A percentile compares a stretch with the other conserved stretches of the same genome.
phyloP scores from a whole-genome alignment of 2,113 vertebrate species.

The Caloenas nicobarica region DNA sequence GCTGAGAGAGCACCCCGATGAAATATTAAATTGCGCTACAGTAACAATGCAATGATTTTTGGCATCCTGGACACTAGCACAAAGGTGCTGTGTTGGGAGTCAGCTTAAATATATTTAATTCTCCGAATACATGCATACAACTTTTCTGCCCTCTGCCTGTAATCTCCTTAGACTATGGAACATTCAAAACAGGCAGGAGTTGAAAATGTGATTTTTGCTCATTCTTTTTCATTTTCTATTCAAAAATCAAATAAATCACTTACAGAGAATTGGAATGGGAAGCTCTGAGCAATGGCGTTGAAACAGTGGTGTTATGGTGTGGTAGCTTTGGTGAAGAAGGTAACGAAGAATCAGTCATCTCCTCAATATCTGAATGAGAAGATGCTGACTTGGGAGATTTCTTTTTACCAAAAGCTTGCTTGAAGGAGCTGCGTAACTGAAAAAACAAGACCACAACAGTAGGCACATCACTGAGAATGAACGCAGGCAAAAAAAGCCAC shows the following conservation, averaged over 20 bases:
- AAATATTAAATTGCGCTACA: neutral
- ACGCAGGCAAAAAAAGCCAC: neutral
- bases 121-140: neutral
- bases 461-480: neutral
- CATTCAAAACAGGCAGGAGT: neutral
- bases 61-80: neutral
- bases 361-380: slow-evolving; percentile 98
- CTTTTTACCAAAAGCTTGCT: slow-evolving; percentile 98
- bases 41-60: neutral
- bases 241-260: slow-evolving; percentile 44
- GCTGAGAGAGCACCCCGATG: neutral
- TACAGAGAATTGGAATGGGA: slow-evolving; percentile 94
- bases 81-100: neutral
- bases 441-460: slow-evolving; percentile 29
- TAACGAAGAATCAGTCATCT: slow-evolving; percentile 95
- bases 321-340: slow-evolving; percentile 94
- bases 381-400: slow-evolving; percentile 98
- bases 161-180: neutral
- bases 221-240: neutral
- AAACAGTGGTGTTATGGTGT: slow-evolving; percentile 82
- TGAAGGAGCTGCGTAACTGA: slow-evolving; percentile 98
- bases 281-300: slow-evolving; percentile 85
- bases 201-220: neutral
- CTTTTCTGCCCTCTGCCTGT: neutral
- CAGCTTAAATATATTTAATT: neutral